A percentile compares a stretch with the other conserved stretches of the same genome.
Evolutionary conservation across 2,797 vertebrate species (phyloP).

Genomic region (Etheostoma nigrum): DNA sequence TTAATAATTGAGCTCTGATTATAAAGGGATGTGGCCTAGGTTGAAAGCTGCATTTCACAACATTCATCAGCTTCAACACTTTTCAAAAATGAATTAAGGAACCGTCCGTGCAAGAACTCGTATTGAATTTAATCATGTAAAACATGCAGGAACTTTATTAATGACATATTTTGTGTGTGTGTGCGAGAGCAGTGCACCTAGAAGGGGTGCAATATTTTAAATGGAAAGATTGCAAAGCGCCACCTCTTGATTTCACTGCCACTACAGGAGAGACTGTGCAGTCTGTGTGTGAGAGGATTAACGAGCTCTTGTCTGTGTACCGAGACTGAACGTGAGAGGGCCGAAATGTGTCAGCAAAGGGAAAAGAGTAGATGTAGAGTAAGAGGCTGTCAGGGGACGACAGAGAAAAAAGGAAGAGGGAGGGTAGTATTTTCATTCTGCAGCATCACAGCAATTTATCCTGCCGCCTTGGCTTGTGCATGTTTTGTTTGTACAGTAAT

Average conservation of each 20-base stretch:
- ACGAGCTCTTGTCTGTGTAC: constrained; percentile 35
- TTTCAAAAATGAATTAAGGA: background rate
- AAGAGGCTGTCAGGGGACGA: constrained; percentile 21
- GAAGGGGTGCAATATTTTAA: too few species aligned
- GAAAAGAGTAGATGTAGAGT: constrained; percentile 25
- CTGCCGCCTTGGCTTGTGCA: constrained; percentile 8
- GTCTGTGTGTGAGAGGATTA: constrained; percentile 35
- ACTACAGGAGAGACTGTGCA: background rate
- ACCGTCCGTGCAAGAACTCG: background rate
- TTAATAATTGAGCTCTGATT: background rate
- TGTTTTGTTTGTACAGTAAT: constrained; percentile 40
- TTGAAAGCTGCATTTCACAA: too few species aligned
- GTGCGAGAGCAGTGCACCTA: background rate
- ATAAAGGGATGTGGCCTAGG: background rate
- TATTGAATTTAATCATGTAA: background rate
- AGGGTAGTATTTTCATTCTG: constrained; percentile 51
- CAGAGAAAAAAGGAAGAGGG: constrained; percentile 46
- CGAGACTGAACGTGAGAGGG: constrained; percentile 41
- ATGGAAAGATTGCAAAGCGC: background rate
- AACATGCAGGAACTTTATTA: background rate
- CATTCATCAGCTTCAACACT: background rate
- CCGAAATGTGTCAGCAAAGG: constrained; percentile 24
- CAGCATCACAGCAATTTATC: constrained; percentile 40
- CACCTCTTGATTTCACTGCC: constrained; percentile 14
- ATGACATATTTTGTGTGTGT: background rate